Base-by-base conservation (phyloP, 2,888 invertebrate species). In the Dorcus hopei region DNA sequence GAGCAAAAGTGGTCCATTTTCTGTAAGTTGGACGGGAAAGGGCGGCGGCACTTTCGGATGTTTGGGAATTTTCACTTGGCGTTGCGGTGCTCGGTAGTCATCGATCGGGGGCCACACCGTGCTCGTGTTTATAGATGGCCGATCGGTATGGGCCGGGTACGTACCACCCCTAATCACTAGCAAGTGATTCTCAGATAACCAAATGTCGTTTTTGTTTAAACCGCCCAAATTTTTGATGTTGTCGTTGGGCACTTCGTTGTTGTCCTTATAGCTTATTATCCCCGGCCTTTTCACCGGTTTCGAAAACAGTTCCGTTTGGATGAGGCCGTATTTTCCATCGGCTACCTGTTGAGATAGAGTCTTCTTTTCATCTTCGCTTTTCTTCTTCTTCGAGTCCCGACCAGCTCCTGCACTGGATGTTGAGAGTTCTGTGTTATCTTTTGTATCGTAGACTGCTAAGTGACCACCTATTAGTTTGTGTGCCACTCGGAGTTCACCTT, bases 11-110 rank as follows among this genome's bases (percentile, higher is more conserved):
- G 93, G 93, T 73, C 92, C 93, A 74, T 88, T 85, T 76, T 93
- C 91, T 78, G 85, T 84, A 79, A 94, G 87, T 81, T 91, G 93
- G 80, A 94, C 89, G 76, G 94, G 94, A 88, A 94, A 94, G 81
- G 94, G 94, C 84, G 94, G 94, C 79, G 94, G 93, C 70, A 93
- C 87, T 79, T 88, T 88, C 8, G 93, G 92, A 77, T 88, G 87
- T 52, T 86, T 79, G 45, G 93, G 93, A 71, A 94, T 84, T 79
- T 91, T 92, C 74, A 94, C 91, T 79, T 90, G 93, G 70, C 93
- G 85, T 72, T 84, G 83, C 26, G 93, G 92, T 64, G 93, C 92
- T 77, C 88, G 84, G 77, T 90, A 94, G 75, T 89, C 85, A 74
- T 94, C 94, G 67, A 94, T 91, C 19, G 93, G 87, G 52, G 89